Evolutionary conservation across 2,113 vertebrate species (phyloP), one percentile per base, ranked within the genome.

Genomic region (Corapipo altera): DNA sequence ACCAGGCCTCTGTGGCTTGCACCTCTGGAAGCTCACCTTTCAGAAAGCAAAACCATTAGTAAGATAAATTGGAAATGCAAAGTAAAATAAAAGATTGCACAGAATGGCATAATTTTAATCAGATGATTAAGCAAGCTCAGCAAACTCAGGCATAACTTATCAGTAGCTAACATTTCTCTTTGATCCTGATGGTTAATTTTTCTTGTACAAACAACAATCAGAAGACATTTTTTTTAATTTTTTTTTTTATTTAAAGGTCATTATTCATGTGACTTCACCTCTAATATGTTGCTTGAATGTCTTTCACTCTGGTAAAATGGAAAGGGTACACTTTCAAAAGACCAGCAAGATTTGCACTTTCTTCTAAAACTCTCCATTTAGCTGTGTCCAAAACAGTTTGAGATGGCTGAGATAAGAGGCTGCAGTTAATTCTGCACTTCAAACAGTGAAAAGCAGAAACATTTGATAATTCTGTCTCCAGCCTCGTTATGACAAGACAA

Each of bases 41-140:
- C 55, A 41, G n/a, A 77, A 35, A 91, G 77, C 26, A 77, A 73
- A 96, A 23, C 5, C 26, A 46, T 61, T 65, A 78, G 22, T 12
- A 84, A 93, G 82, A 88, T 72, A 96, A 94, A 96, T 51, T 74
- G 51, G 43, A 80, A 90, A 75, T 37, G 33, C 13, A 86, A 93
- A 91, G 77, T 55, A 79, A 89, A 78, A 75, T 62, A 92, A 91
- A 89, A 67, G 67, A 67, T 71, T 72, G 75, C 48, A 84, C 3
- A 23, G 43, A 64, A 86, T 61, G 61, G 67, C 75, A 76, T 88
- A 5, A 83, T 90, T 96, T 85, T 88, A 90, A 94, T 86, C 67
- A 67, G 33, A 81, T 41, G 30, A 84, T 77, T 83, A 85, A 88
- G 74, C 62, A 79, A 75, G 72, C 49, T 82, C 89, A 93, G 92